Evolutionary conservation across 1,140 invertebrate genomes (phyloP).

Genomic region (Drosophila lini): DNA sequence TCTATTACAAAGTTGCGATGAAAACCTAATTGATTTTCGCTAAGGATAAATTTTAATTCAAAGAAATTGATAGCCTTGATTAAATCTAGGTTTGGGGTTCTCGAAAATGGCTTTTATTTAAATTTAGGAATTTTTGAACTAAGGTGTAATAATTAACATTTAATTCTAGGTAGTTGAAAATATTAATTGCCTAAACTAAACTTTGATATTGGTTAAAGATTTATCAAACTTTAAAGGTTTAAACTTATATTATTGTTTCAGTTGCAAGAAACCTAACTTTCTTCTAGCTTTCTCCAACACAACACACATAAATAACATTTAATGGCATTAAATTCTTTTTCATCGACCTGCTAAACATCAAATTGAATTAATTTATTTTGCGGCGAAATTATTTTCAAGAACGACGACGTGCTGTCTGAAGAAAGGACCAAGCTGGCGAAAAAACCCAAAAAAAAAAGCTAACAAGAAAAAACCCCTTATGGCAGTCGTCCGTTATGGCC

Average conservation of each 20-base stretch:
- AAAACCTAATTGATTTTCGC: not conserved
- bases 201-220: too few species aligned
- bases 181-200: too few species aligned
- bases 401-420: not conserved
- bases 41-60: not conserved
- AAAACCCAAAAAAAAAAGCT: not conserved
- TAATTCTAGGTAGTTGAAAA: not conserved
- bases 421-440: not conserved
- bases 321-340: not conserved
- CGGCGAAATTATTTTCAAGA: conserved; percentile 4
- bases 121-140: too few species aligned
- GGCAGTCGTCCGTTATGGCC: conserved; percentile 29
- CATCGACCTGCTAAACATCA: not conserved
- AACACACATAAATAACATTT: not conserved
- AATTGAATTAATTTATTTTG: conserved; percentile 12
- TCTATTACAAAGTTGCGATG: not conserved
- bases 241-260: too few species aligned
- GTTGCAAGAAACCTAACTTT: not conserved
- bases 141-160: not conserved
- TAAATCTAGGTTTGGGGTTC: not conserved
- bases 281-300: not conserved
- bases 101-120: not conserved
- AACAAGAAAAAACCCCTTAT: conserved; percentile 10
- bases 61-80: not conserved
- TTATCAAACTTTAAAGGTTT: too few species aligned